Conservation (phyloP, 2,888 invertebrate genomes). For the Melieria crassipennis region DNA sequence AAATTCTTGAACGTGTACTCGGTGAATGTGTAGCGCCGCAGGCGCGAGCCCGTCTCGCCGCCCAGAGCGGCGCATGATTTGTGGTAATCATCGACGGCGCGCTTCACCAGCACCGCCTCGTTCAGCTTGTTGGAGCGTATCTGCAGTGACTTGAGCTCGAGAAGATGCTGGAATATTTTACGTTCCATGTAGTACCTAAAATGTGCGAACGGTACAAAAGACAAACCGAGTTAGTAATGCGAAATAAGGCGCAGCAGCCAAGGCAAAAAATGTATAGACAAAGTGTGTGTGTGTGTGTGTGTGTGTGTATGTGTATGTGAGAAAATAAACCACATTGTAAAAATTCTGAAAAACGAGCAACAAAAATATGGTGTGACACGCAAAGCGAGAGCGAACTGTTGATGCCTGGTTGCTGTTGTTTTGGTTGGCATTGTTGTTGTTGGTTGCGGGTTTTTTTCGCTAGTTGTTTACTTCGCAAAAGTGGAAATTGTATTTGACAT, state of each 20-base stretch:
- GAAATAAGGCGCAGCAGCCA: background rate
- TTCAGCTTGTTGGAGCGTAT: constrained; percentile 90
- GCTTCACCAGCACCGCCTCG: constrained; percentile 86
- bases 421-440: background rate
- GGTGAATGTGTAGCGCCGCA: constrained; percentile 73
- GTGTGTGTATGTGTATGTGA: background rate
- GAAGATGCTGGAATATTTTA: constrained; percentile 90
- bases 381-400: background rate
- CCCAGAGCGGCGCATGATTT: constrained; percentile 77
- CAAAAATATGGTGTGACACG: background rate
- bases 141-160: constrained; percentile 91
- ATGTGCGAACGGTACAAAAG: too few species aligned
- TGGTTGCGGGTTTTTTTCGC: background rate
- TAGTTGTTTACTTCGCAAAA: background rate
- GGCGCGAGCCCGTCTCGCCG: constrained; percentile 64
- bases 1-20: constrained; percentile 81
- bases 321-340: background rate
- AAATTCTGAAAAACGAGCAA: background rate
- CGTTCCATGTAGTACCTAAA: constrained; percentile 87
- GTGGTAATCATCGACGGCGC: constrained; percentile 86
- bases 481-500: constrained; percentile 22
- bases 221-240: too few species aligned
- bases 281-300: background rate
- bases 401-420: background rate
- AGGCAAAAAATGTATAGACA: background rate